Conservation (phyloP, 2,888 invertebrate genomes). For the Calliphora vomitoria region DNA sequence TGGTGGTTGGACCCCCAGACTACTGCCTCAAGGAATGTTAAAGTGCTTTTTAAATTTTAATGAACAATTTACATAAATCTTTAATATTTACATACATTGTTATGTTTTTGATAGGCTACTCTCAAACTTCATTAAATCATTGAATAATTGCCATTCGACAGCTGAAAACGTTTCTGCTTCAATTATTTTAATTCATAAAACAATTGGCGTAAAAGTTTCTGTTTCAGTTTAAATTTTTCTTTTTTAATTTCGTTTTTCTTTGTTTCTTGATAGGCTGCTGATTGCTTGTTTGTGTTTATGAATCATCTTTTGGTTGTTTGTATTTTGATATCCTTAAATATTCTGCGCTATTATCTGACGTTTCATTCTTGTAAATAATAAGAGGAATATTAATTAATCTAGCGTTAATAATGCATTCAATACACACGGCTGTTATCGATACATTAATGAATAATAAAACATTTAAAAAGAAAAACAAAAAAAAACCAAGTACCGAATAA, state of each 20-base stretch:
- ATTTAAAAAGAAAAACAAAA: slow-evolving; percentile 21
- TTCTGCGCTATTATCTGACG: slow-evolving; percentile 31
- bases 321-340: slow-evolving; percentile 52
- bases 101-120: too few species aligned
- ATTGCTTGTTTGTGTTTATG: slow-evolving; percentile 9
- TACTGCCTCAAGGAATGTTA: too few species aligned
- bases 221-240: not conserved
- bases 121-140: not conserved
- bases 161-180: slow-evolving; percentile 31
- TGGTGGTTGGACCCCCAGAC: too few species aligned
- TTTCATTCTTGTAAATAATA: slow-evolving; percentile 38
- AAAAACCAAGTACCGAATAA: not conserved
- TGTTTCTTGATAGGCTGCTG: not conserved
- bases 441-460: slow-evolving; percentile 65
- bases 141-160: not conserved
- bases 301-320: slow-evolving; percentile 40
- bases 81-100: too few species aligned
- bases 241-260: slow-evolving; percentile 3
- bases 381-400: slow-evolving; percentile 72
- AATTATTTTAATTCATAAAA: slow-evolving; percentile 44
- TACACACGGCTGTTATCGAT: slow-evolving; percentile 65
- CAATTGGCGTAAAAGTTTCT: slow-evolving; percentile 41
- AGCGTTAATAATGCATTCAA: slow-evolving; percentile 71
- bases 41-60: too few species aligned
- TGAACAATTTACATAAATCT: too few species aligned